Conservation (phyloP, 2,113 vertebrate genomes). For the Passer domesticus region DNA sequence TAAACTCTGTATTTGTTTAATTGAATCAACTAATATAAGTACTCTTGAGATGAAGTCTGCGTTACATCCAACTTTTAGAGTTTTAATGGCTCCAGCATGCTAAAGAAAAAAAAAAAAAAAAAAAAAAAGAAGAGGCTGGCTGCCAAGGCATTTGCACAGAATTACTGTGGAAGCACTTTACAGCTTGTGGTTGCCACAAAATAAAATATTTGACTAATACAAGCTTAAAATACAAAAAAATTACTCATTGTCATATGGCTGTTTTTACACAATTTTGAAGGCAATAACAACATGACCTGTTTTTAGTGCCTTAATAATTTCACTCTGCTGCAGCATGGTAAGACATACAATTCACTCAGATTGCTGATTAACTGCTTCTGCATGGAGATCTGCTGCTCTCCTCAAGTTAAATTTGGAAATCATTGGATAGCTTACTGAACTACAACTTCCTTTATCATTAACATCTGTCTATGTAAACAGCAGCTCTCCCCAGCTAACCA, state of each 20-base stretch:
- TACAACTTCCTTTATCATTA: neutral
- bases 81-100: conserved; percentile 7
- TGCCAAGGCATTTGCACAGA: conserved; percentile 40
- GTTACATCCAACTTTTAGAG: neutral
- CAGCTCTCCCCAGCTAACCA: neutral
- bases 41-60: neutral
- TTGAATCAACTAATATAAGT: neutral
- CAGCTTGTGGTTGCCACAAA: conserved; percentile 19
- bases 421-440: neutral
- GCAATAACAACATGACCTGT: neutral
- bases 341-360: neutral
- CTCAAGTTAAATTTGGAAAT: neutral
- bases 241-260: neutral
- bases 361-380: neutral
- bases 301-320: neutral
- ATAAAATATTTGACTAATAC: conserved; percentile 6
- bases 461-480: neutral
- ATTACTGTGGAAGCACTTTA: conserved; percentile 1
- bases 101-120: neutral
- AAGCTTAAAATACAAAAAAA: neutral
- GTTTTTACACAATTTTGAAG: neutral
- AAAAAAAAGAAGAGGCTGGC: neutral
- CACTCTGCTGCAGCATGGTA: neutral
- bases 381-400: neutral
- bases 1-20: neutral